phyloP scores from a whole-genome alignment of 2,797 vertebrate species.

The Acanthis flammea region DNA sequence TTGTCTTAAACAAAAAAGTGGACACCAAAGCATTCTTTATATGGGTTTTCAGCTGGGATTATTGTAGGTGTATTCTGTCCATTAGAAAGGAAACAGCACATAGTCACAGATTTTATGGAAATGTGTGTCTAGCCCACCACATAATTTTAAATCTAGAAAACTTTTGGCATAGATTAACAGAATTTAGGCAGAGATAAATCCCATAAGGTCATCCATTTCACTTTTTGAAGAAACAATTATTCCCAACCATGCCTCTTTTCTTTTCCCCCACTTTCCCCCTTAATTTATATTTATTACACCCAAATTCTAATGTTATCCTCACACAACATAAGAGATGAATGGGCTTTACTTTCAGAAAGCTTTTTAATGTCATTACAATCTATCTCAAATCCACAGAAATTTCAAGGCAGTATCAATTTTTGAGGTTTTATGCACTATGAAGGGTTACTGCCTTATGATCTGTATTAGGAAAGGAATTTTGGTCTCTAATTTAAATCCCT shows the following conservation, averaged over 20 bases:
- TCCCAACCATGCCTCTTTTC: not conserved
- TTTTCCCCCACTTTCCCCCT: accelerated
- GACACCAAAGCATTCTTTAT: not conserved
- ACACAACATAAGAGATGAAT: not conserved
- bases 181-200: not conserved
- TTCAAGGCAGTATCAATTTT: not conserved
- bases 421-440: not conserved
- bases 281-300: not conserved
- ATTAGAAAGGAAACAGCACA: not conserved
- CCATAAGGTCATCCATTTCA: not conserved
- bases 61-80: not conserved
- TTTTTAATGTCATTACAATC: not conserved
- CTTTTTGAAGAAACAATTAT: not conserved
- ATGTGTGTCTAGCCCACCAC: not conserved
- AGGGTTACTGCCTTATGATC: not conserved
- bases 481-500: not conserved
- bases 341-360: not conserved
- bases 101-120: not conserved
- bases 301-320: not conserved
- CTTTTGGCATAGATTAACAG: not conserved
- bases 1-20: not conserved
- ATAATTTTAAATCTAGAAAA: not conserved
- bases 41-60: not conserved
- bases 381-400: not conserved
- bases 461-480: not conserved